Evolutionary conservation across 1,140 invertebrate species (phyloP), one percentile per base, ranked within the genome.

Genomic region (Choristoneura fumiferana): DNA sequence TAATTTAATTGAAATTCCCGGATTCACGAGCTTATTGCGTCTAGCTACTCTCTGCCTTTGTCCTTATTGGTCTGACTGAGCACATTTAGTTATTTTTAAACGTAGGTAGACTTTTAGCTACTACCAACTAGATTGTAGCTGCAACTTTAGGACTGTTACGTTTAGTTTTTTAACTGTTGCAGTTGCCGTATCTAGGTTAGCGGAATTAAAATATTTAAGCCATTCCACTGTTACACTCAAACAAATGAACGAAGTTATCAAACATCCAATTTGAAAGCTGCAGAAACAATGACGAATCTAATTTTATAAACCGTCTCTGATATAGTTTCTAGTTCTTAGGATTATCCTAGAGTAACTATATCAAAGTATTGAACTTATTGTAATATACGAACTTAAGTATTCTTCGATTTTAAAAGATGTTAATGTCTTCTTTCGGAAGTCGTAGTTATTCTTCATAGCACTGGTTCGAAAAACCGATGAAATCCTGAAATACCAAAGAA

Each of bases 281-380:
- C 43, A 17, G 43, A 49, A 17, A 18, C 43, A 49, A 49, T 49
- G 22, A 17, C 43, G 43, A 49, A 49, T 29, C 22, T 17, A 49
- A 33, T 49, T 22, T 18, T 17, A 29, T n/a, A n/a, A n/a, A 17
- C 8, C 39, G 40, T 43, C 17, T 17, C 15, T 14, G 13, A 38
- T 38, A 38, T 49, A 22, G 9, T 29, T 49, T 49, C 43, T 22
- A 17, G 12, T 49, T 22, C 43, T 22, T 29, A 29, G 22, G 12
- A 22, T 49, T 49, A 49, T 49, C n/a, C 43, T 49, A n/a, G 43
- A 22, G 43, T 33, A 49, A 49, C 43, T 49, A 49, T 6, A 29
- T n/a, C 18, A 49, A 49, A 49, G 8, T 49, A 33, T 49, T 22
- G 12, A 49, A 49, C 12, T 49, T 49, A 49, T 49, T 22, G n/a